Base-by-base conservation (phyloP, 2,113 vertebrate genomes). In the cattle (Bos taurus) region DNA sequence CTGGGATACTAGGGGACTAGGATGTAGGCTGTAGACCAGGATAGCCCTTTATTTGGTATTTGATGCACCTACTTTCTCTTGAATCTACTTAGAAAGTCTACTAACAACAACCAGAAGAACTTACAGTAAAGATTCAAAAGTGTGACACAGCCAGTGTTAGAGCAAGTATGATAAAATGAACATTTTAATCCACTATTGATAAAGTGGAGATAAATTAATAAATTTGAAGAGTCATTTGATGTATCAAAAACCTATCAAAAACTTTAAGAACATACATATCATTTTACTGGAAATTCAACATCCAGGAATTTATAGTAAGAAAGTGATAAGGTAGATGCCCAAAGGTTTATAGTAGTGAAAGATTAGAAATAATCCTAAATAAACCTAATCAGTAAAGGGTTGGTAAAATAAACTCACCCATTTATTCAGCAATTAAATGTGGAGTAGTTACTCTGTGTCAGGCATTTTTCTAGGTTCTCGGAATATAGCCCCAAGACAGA, bases 151-250 rank as follows among this genome's bases (percentile, higher is more conserved):
- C n/a, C 13, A 88, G 14, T 74, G 17, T 91, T 95, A 28, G 17
- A 71, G 26, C n/a, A 91, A 60, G 28, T 93, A 25, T 91, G 74
- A 56, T 80, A 60, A 96, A 94, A 54, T 92, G 48, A 95, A 88
- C 28, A 46, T 90, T 91, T 85, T 60, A 90, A 86, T 71, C 43
- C 19, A 54, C 43, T 71, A 7, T 46, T 89, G 60, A 80, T 88
- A 67, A 74, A 93, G 50, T 93, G 28, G 77, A 87, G 28, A 13
- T 74, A 74, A 74, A 74, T 2, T 40, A n/a, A 25, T 74, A 74
- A 74, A 40, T 74, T 40, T 91, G 12, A 48, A 89, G 56, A 60
- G 59, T 52, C 40, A 88, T 87, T 93, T 87, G 28, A 86, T 33
- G 3, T 86, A 82, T 94, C 78, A 89, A 89, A 84, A 80, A 10